Evolutionary conservation across 2,797 vertebrate species (phyloP).

Genomic region (Liparis tanakae): DNA sequence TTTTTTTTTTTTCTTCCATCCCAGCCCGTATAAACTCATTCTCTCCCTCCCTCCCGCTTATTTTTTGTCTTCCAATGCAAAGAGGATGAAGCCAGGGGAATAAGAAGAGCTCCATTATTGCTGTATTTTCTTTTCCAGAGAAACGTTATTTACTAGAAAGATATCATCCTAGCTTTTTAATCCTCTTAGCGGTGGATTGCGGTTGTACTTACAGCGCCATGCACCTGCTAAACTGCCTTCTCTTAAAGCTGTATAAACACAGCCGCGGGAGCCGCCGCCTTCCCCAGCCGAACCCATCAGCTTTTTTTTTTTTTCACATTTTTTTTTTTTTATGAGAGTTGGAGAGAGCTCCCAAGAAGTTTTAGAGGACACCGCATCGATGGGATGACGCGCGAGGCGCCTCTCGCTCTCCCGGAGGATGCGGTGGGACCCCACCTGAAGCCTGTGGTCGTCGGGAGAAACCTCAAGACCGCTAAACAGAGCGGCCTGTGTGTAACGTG

Average conservation of each 20-base stretch:
- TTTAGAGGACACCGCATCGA: constrained; percentile 75
- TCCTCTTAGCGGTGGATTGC: constrained; percentile 88
- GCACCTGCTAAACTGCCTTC: constrained; percentile 88
- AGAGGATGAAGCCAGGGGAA: constrained; percentile 81
- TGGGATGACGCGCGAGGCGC: constrained; percentile 51
- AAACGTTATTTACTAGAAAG: constrained; percentile 87
- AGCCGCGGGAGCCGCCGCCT: constrained; percentile 76
- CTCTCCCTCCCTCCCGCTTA: constrained; percentile 74
- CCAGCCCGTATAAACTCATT: constrained; percentile 78
- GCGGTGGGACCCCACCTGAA: constrained; percentile 67
- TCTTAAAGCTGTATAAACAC: constrained; percentile 87
- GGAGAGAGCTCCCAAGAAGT: constrained; percentile 67
- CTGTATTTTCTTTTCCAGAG: constrained; percentile 80
- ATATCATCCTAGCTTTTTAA: constrained; percentile 87
- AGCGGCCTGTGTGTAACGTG: constrained; percentile 53
- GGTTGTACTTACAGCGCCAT: constrained; percentile 86
- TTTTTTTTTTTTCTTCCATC: constrained; percentile 50
- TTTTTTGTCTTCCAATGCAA: constrained; percentile 84
- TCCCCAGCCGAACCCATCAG: constrained; percentile 73
- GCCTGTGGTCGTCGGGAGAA: constrained; percentile 43
- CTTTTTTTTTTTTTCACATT: constrained; percentile 33
- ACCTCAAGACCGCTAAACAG: constrained; percentile 55
- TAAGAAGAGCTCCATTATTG: constrained; percentile 82
- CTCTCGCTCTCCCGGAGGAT: constrained; percentile 40
- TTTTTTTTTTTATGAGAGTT: constrained; percentile 50